Evolutionary conservation across 2,797 vertebrate genomes (phyloP).

Genomic region (Arrhamphus sclerolepis): DNA sequence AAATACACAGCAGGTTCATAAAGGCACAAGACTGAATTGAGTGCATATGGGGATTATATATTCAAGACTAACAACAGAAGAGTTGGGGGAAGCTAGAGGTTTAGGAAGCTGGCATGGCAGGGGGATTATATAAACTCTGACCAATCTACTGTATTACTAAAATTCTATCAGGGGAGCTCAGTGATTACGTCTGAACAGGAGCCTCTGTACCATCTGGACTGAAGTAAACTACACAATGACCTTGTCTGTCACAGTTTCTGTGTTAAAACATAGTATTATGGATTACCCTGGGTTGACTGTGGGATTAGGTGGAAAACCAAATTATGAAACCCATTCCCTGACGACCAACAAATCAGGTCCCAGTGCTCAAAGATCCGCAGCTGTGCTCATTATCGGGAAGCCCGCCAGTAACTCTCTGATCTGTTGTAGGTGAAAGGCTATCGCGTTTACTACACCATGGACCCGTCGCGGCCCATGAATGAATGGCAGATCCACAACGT

Average conservation of each 20-base stretch:
- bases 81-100: conserved; percentile 39
- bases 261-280: conserved; percentile 55
- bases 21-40: conserved; percentile 59
- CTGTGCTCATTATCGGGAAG: not conserved
- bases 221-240: conserved; percentile 33
- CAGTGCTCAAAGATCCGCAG: conserved; percentile 1
- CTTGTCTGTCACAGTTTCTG: conserved; percentile 36
- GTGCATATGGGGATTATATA: conserved; percentile 67
- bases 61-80: conserved; percentile 63
- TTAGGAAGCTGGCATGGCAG: conserved; percentile 25
- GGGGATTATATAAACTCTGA: conserved; percentile 54
- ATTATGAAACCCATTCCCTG: conserved; percentile 26
- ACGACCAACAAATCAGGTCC: conserved; percentile 40
- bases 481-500: conserved; percentile 98
- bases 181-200: conserved; percentile 34
- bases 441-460: conserved; percentile 96
- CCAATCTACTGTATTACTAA: conserved; percentile 37
- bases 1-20: conserved; percentile 40
- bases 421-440: conserved; percentile 90
- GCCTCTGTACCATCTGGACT: conserved; percentile 36
- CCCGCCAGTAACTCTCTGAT: not conserved
- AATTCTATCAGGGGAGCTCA: conserved; percentile 24
- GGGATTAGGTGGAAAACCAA: conserved; percentile 42
- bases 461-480: conserved; percentile 89
- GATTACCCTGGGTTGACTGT: conserved; percentile 46